Conservation (phyloP, 2,797 vertebrate species). For the Astyanax mexicanus region DNA sequence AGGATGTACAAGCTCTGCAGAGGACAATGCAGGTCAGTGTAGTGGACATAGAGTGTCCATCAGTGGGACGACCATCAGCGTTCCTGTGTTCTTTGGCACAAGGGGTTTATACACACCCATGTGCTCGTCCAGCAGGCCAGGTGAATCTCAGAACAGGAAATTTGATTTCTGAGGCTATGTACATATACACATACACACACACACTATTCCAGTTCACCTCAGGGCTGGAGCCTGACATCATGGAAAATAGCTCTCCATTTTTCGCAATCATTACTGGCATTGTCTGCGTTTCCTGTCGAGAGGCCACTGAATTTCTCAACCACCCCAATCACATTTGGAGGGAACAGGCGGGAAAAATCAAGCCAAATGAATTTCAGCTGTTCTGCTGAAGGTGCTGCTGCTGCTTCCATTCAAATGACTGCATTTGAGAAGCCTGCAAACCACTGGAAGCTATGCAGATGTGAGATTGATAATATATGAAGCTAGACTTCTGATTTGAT, state of each 20-base stretch:
- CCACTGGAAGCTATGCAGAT: no score
- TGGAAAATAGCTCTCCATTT: conserved; percentile 59
- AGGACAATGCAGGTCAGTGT: conserved; percentile 4
- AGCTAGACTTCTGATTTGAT: no score
- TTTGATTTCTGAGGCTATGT: conserved; percentile 37
- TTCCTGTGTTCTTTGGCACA: conserved; percentile 15
- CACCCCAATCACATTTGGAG: conserved; percentile 34
- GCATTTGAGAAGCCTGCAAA: neutral
- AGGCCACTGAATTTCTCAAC: conserved; percentile 56
- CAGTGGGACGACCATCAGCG: neutral
- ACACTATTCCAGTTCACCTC: conserved; percentile 53
- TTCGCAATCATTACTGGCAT: conserved; percentile 61
- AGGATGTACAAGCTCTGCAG: neutral
- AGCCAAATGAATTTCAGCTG: conserved; percentile 49
- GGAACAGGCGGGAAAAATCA: conserved; percentile 30
- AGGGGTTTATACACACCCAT: conserved; percentile 29
- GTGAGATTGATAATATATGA: no score
- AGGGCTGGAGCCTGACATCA: conserved; percentile 57
- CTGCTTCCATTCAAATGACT: neutral
- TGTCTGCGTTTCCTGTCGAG: conserved; percentile 52
- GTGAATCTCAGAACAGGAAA: conserved; percentile 52
- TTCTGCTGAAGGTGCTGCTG: conserved; percentile 10
- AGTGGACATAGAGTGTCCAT: neutral
- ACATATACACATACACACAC: neutral
- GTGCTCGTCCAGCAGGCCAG: conserved; percentile 29